Evolutionary conservation across 2,888 invertebrate species (phyloP).

Genomic region (Ethmia dodecea): DNA sequence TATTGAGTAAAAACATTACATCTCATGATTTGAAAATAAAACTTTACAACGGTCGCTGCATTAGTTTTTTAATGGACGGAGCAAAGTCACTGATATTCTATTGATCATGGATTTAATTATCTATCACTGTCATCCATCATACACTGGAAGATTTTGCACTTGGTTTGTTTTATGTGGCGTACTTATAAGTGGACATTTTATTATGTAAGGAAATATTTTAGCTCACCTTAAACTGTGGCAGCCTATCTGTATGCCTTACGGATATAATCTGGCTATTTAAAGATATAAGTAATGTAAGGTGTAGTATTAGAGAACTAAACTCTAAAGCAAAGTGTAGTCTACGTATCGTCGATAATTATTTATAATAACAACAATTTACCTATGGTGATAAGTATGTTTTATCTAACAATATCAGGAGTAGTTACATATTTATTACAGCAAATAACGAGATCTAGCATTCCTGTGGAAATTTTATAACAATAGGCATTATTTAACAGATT

Average conservation of each 20-base stretch:
- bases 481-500: slow-evolving; percentile 35
- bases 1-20: too few relatives aligned
- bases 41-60: slow-evolving; percentile 9
- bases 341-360: neutral
- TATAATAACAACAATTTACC: neutral
- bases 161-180: neutral
- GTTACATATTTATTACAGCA: slow-evolving; percentile 26
- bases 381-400: neutral
- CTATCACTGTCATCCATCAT: slow-evolving; percentile 23
- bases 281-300: neutral
- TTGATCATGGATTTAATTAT: slow-evolving; percentile 14
- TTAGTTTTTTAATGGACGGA: slow-evolving; percentile 60
- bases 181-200: too few relatives aligned
- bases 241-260: too few relatives aligned
- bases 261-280: neutral
- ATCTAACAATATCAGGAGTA: neutral
- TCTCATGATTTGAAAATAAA: neutral
- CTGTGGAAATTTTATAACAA: slow-evolving; percentile 49
- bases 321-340: neutral
- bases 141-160: slow-evolving; percentile 28
- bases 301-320: neutral
- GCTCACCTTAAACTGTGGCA: too few relatives aligned
- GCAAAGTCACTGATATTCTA: slow-evolving; percentile 49
- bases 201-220: too few relatives aligned
- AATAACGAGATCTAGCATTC: slow-evolving; percentile 71